Evolutionary conservation across 2,113 vertebrate genomes (phyloP), one percentile per base, ranked within the genome.

Genomic region (Dromas ardeola): DNA sequence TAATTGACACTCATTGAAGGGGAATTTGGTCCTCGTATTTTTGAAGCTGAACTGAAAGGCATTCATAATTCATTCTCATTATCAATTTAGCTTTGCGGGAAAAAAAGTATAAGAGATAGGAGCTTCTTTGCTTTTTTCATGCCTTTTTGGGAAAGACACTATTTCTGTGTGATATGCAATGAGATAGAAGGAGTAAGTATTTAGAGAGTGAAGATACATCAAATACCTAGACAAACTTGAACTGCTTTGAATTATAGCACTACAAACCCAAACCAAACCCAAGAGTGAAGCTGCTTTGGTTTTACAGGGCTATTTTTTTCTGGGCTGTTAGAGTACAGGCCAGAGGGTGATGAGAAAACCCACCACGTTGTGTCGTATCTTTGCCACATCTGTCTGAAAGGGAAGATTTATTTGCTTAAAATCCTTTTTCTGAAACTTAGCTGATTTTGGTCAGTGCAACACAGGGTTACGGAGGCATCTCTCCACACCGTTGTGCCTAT

Each of bases 41-140:
- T 93, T 90, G 66, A 95, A 94, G 92, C 96, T 96, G 95, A 96
- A 97, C 90, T 85, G 90, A 97, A 90, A 97, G 42, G 88, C 85
- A 90, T 94, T 90, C 63, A 86, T 93, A 96, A 97, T 96, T 94
- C 49, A 94, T 95, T 96, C 88, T 92, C 79, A 90, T 62, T 91
- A 77, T 80, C 76, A 74, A 93, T 96, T 91, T 90, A 86, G 55
- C 55, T 94, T 93, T 65, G 79, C 90, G 86, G 59, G 69, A 29
- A 73, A 66, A 66, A 72, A 82, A 80, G 14, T 42, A 18, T 11
- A 11, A 77, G 74, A 95, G 88, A 90, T 34, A 94, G 82, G 80
- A 90, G 13, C 63, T 86, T 40, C 43, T 85, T 88, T 69, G 70
- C 56, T 85, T 90, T 90, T 77, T 81, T 69, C 70, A 73, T 76